phyloP scores from a whole-genome alignment of 2,113 vertebrate species.

The Notarius lentiginosus region DNA sequence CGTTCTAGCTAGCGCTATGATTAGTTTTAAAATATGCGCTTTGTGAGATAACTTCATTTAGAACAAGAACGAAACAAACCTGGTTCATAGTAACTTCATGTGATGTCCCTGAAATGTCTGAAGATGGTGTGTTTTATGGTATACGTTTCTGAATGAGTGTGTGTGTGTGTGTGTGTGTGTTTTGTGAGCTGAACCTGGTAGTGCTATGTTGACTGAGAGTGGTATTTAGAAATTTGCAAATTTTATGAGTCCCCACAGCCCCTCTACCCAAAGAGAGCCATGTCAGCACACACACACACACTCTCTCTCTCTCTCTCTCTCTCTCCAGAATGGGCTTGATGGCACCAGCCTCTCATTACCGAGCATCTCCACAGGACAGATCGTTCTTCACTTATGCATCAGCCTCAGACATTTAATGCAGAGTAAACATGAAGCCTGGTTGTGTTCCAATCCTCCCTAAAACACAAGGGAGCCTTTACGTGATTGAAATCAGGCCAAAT shows the following conservation, averaged over 20 bases:
- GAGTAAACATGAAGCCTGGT: neutral
- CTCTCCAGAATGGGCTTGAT: neutral
- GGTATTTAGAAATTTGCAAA: constrained; percentile 47
- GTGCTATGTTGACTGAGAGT: constrained; percentile 43
- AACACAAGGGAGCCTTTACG: constrained; percentile 11
- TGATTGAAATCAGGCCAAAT: neutral
- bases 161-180: constrained; percentile 32
- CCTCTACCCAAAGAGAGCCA: constrained; percentile 59
- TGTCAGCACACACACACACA: constrained; percentile 59
- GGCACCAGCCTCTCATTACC: constrained; percentile 20
- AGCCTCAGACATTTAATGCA: neutral
- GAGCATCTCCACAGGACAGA: neutral
- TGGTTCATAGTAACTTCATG: neutral
- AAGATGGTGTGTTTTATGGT: neutral
- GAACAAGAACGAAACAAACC: neutral
- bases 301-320: constrained; percentile 41
- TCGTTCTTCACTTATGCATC: neutral
- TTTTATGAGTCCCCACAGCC: constrained; percentile 46
- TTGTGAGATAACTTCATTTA: neutral
- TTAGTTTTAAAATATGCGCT: too few relatives aligned
- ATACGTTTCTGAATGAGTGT: constrained; percentile 1
- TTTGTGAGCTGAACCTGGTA: neutral
- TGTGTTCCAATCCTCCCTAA: neutral
- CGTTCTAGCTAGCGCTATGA: neutral
- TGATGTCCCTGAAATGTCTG: neutral